Conservation (phyloP, 2,888 invertebrate genomes). For the Melinaea menophilus region DNA sequence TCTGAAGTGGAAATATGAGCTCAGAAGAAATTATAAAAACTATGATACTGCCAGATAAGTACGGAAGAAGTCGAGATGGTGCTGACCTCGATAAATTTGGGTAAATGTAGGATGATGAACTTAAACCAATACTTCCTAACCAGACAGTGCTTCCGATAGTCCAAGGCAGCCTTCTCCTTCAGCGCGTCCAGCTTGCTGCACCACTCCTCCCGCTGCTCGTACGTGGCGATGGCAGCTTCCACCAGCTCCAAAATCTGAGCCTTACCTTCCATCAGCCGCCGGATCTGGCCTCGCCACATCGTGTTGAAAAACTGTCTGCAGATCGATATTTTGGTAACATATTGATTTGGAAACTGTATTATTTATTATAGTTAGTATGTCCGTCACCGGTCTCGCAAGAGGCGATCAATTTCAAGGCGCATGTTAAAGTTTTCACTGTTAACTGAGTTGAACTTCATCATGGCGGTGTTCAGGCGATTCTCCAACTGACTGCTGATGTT, state of each 20-base stretch:
- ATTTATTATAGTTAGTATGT: neutral
- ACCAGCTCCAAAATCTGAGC: constrained; percentile 90
- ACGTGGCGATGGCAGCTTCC: constrained; percentile 92
- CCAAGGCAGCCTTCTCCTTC: constrained; percentile 81
- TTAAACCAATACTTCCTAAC: constrained; percentile 65
- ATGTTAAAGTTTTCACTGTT: constrained; percentile 85
- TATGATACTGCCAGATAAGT: too few species aligned
- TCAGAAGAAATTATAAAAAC: too few species aligned
- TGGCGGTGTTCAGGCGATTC: constrained; percentile 86
- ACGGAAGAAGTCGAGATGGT: too few species aligned
- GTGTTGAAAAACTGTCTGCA: constrained; percentile 87
- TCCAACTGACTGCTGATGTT: constrained; percentile 80
- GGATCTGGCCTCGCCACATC: constrained; percentile 87
- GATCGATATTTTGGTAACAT: neutral
- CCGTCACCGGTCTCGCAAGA: constrained; percentile 85
- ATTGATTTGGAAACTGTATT: too few species aligned
- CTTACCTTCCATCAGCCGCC: constrained; percentile 86
- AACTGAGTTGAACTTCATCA: constrained; percentile 86
- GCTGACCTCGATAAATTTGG: too few species aligned
- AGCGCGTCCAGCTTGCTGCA: constrained; percentile 88
- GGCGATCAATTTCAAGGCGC: constrained; percentile 87
- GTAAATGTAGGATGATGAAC: too few species aligned
- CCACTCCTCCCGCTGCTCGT: constrained; percentile 91
- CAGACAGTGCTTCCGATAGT: constrained; percentile 70
- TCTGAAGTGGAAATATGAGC: too few species aligned